phyloP scores from a whole-genome alignment of 2,888 invertebrate species.

The Habrosyne pyritoides region DNA sequence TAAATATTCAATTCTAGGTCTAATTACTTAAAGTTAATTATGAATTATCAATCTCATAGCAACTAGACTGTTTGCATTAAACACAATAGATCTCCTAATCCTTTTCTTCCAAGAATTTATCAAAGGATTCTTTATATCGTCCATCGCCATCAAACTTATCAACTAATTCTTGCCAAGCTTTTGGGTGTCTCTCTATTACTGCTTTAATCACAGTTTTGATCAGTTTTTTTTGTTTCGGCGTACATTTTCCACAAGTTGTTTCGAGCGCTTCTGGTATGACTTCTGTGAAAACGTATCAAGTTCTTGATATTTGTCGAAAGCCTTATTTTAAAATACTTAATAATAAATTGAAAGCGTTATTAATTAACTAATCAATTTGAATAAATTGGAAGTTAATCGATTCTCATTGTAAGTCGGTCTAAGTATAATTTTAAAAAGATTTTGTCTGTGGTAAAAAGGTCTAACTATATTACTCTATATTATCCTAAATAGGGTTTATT shows the following conservation, averaged over 20 bases:
- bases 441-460: no score
- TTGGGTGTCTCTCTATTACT: conserved; percentile 85
- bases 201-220: conserved; percentile 84
- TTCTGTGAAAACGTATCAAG: conserved; percentile 67
- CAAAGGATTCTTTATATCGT: conserved; percentile 84
- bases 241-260: conserved; percentile 87
- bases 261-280: conserved; percentile 87
- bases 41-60: neutral
- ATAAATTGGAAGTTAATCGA: no score
- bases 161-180: conserved; percentile 86
- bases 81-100: conserved; percentile 50
- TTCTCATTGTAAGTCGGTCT: no score
- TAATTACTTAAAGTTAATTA: neutral
- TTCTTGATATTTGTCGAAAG: no score
- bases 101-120: conserved; percentile 64
- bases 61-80: neutral
- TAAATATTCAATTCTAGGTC: neutral
- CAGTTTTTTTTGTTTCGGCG: conserved; percentile 85
- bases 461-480: no score
- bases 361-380: no score
- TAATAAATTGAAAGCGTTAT: no score
- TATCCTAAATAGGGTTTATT: no score
- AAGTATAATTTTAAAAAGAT: no score
- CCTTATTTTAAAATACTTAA: no score
- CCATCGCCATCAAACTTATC: conserved; percentile 88